Conservation (phyloP, 2,797 vertebrate species). For the Necrosyrtes monachus region DNA sequence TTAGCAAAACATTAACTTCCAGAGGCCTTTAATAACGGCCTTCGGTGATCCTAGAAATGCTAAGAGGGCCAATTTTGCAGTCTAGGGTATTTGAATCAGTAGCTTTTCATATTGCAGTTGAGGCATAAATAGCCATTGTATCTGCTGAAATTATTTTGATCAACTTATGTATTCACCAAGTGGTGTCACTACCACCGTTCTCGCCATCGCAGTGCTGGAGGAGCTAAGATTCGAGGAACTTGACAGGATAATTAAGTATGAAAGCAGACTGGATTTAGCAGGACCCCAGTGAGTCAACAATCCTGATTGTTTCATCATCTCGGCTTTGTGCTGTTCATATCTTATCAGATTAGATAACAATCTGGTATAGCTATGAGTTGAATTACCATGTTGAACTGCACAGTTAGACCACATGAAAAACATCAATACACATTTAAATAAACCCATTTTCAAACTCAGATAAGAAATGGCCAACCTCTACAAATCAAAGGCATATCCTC, state of each 20-base stretch:
- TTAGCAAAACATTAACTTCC: constrained; percentile 6
- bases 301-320: constrained; percentile 71
- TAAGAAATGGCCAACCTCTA: constrained; percentile 59
- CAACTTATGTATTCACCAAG: constrained; percentile 56
- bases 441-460: constrained; percentile 66
- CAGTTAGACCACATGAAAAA: constrained; percentile 62
- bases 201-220: constrained; percentile 28
- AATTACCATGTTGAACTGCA: constrained; percentile 66
- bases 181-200: constrained; percentile 46
- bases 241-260: constrained; percentile 75
- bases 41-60: constrained; percentile 23
- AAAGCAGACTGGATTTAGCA: constrained; percentile 72
- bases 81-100: constrained; percentile 47
- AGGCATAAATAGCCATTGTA: constrained; percentile 47
- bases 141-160: constrained; percentile 55
- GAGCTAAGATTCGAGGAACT: constrained; percentile 46
- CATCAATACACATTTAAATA: constrained; percentile 66
- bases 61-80: constrained; percentile 30
- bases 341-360: constrained; percentile 73
- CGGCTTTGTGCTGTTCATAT: constrained; percentile 65
- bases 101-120: constrained; percentile 15
- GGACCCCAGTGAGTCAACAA: constrained; percentile 70
- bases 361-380: constrained; percentile 54
- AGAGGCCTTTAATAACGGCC: constrained; percentile 39
- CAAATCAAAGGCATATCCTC: constrained; percentile 68